Base-by-base conservation (phyloP, 2,113 vertebrate genomes). In the Donacobius atricapilla region DNA sequence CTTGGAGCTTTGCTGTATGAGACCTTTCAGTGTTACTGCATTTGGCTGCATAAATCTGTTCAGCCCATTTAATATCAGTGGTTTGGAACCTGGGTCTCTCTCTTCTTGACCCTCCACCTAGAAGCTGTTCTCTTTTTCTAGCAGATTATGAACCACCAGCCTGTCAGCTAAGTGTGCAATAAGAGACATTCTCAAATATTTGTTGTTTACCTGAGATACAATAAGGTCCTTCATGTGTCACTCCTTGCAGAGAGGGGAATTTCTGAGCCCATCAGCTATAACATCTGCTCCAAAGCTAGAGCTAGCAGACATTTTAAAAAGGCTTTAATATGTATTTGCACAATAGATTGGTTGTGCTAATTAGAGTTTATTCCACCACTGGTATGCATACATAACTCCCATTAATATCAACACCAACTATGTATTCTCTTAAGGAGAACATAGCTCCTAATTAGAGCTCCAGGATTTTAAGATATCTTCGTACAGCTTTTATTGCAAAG, bases 341-440 rank as follows among this genome's bases (percentile, higher is more conserved):
- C 57, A 82, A 72, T 89, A 76, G 85, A 70, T 76, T 84, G 45
- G 39, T 88, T 89, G 87, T 85, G 66, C 90, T 91, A 94, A 94
- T 97, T 93, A 65, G 82, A 57, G 48, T 82, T 83, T 93, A 73
- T 88, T 81, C 60, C 40, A 66, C 56, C 31, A 35, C 40, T 37
- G 42, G 33, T 42, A 47, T 50, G 63, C 69, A 33, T 61, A 30
- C 60, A 9, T 87, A 85, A 75, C 79, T 83, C 53, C 58, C 45
- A 37, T 83, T 85, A 83, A 86, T 88, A 93, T 4, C 83, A 90
- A 28, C 78, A 78, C 23, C 73, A 56, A 33, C 76, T 58, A 44
- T 69, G 37, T 79, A 54, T 77, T 87, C 64, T 90, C 61, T 20
- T 40, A 57, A 78, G 69, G 54, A 93, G 69, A 84, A 39, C 45